These are phyloP conservation scores for Puntigrus tetrazona DNA, from an alignment of 2,113 vertebrate genomes.

Conservation along the genomic window DNA sequence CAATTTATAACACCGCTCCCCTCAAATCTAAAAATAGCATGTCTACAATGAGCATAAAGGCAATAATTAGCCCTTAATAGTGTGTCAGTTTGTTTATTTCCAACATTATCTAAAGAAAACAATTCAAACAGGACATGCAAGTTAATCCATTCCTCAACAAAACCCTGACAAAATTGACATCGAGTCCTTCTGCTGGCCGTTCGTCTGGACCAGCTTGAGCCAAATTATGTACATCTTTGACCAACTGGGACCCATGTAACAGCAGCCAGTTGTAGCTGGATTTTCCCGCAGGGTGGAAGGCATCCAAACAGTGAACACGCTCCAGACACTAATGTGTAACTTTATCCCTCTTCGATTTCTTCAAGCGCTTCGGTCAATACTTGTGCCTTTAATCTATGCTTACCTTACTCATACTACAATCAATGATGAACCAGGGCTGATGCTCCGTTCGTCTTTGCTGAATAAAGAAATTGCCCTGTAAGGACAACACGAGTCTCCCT, in stretches of 20 bases:
- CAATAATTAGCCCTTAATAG: background rate
- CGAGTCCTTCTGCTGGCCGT: background rate
- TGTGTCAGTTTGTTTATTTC: background rate
- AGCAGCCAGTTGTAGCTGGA: background rate
- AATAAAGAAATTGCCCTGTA: conserved; percentile 1
- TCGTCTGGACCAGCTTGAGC: background rate
- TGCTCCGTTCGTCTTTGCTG: background rate
- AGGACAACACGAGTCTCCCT: background rate
- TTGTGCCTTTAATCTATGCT: background rate
- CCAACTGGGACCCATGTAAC: background rate
- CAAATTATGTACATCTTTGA: background rate
- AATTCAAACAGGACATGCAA: background rate
- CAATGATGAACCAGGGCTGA: background rate
- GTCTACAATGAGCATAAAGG: background rate
- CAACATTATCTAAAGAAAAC: background rate
- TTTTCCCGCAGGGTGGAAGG: background rate
- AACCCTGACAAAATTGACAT: background rate
- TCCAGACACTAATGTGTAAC: background rate
- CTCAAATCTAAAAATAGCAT: background rate
- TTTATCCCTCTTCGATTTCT: conserved; percentile 13
- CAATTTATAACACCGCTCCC: no score
- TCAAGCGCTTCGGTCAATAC: background rate
- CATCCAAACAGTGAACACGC: background rate
- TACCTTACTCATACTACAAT: background rate
- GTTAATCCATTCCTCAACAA: background rate